phyloP scores from a whole-genome alignment of 2,113 vertebrate species.

The Manacus vitellinus region DNA sequence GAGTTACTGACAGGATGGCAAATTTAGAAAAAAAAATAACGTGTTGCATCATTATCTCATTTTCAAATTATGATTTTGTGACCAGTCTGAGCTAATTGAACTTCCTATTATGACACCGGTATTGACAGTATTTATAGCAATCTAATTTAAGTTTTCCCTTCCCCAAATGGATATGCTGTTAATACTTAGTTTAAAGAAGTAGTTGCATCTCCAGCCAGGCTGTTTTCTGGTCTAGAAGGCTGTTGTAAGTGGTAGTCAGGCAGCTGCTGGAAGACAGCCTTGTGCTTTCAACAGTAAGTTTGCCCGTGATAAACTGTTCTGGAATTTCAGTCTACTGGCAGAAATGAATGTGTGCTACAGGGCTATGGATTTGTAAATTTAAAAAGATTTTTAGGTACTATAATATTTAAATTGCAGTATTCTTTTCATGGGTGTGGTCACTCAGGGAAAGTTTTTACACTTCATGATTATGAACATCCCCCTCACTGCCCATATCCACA shows the following conservation, averaged over 20 bases:
- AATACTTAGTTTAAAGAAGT: slow-evolving; percentile 23
- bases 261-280: not conserved
- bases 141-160: slow-evolving; percentile 55
- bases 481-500: not conserved
- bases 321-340: not conserved
- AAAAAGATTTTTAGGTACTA: not conserved
- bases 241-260: not conserved
- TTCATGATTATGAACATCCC: not conserved
- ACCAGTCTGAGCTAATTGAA: slow-evolving; percentile 34
- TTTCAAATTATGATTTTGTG: not conserved
- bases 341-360: not conserved
- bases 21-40: not conserved
- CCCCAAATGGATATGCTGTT: not conserved
- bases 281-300: not conserved
- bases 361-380: not conserved
- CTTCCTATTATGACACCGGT: slow-evolving; percentile 1
- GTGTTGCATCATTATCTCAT: slow-evolving; percentile 16
- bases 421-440: not conserved
- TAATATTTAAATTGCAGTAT: not conserved
- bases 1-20: not conserved
- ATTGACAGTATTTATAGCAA: slow-evolving; percentile 47
- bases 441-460: not conserved
- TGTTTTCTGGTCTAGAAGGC: slow-evolving; percentile 30
- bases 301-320: not conserved
- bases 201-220: not conserved